Evolutionary conservation across 2,113 vertebrate genomes (phyloP).

Genomic region (Jacana jacana): DNA sequence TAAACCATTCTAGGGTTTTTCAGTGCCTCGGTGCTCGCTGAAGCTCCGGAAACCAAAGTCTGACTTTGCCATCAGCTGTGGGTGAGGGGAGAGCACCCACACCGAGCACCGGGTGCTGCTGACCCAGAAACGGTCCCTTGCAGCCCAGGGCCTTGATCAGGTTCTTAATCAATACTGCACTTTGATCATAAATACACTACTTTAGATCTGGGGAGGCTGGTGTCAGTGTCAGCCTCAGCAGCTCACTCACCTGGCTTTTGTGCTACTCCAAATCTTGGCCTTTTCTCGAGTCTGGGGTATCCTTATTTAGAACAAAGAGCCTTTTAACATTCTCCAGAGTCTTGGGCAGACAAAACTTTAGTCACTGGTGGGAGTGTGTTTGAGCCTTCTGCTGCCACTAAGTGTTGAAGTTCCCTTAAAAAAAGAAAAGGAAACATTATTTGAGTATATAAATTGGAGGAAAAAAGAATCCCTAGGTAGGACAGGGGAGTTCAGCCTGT

Average conservation of each 20-base stretch:
- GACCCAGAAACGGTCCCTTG: neutral
- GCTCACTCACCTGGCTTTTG: neutral
- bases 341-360: neutral
- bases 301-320: neutral
- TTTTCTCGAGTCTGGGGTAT: neutral
- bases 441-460: neutral
- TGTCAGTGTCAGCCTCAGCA: neutral
- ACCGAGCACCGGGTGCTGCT: neutral
- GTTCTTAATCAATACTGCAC: neutral
- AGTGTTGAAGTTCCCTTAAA: neutral
- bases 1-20: neutral
- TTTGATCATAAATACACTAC: neutral
- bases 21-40: neutral
- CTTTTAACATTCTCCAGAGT: neutral
- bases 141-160: neutral
- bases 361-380: neutral
- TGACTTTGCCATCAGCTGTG: neutral
- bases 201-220: neutral
- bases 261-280: neutral
- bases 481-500: rapidly evolving
- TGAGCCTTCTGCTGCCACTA: neutral
- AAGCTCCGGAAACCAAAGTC: neutral
- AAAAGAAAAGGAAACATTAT: neutral
- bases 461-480: rapidly evolving
- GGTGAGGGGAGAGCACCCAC: neutral